These are phyloP conservation scores for Caenorhabditis sp. DNA, from an alignment of 2,888 invertebrate species.

Conservation along the genomic window DNA sequence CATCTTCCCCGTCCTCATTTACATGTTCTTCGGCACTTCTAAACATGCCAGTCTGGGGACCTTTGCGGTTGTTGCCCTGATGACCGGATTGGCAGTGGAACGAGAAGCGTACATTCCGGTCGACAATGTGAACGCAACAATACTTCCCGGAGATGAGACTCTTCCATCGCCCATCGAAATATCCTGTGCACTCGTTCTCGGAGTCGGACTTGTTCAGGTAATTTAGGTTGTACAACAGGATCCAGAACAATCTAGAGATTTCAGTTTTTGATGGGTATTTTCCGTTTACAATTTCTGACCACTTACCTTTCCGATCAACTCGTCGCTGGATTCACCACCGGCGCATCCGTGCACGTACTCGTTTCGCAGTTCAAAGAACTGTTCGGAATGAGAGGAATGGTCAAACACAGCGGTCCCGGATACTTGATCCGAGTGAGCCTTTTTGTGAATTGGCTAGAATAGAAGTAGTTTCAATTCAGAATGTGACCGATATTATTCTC, in stretches of 20 bases:
- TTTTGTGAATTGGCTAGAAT: no score
- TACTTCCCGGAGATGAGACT: conserved; percentile 14
- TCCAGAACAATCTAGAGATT: neutral
- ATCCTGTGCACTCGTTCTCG: conserved; percentile 86
- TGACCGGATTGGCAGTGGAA: conserved; percentile 81
- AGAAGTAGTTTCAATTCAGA: conserved; percentile 79
- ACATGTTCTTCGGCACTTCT: conserved; percentile 90
- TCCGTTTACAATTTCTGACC: conserved; percentile 81
- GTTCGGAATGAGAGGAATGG: conserved; percentile 80
- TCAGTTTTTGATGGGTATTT: conserved; percentile 86
- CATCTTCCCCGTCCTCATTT: conserved; percentile 90
- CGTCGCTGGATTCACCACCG: conserved; percentile 82
- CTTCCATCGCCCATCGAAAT: conserved; percentile 83
- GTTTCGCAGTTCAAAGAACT: conserved; percentile 81
- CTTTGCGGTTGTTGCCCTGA: conserved; percentile 89
- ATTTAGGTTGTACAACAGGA: neutral
- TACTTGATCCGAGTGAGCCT: conserved; percentile 80
- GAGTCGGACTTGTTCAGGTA: conserved; percentile 84
- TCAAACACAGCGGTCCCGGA: conserved; percentile 79
- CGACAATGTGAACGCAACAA: conserved; percentile 22
- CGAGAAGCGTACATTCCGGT: conserved; percentile 23
- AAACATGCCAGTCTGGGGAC: conserved; percentile 84
- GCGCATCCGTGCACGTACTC: conserved; percentile 81
- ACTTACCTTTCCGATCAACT: conserved; percentile 79
- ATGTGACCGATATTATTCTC: conserved; percentile 82